Evolutionary conservation across 37 sponge, comb jelly and placozoan species (phyloP).

Genomic region (Lycopodina hypogea): DNA sequence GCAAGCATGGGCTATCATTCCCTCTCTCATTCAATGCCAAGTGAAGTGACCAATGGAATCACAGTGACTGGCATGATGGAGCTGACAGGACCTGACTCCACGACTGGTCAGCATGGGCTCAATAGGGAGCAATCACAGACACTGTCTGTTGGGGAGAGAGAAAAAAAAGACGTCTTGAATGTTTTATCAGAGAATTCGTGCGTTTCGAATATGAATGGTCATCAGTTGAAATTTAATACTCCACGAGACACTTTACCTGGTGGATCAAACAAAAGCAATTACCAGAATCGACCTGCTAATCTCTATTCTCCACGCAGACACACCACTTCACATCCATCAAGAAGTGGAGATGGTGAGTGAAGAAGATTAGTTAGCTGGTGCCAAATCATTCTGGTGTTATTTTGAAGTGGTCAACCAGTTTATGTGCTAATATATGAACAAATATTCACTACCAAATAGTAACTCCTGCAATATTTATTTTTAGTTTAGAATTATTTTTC

Average conservation of each 20-base stretch:
- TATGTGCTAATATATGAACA: too few relatives aligned
- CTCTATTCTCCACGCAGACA: not conserved
- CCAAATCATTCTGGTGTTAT: too few relatives aligned
- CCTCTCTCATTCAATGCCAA: slow-evolving; percentile 41
- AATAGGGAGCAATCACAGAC: not conserved
- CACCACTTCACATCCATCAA: not conserved
- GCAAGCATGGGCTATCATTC: slow-evolving; percentile 50
- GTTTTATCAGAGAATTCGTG: not conserved
- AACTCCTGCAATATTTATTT: too few relatives aligned
- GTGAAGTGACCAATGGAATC: slow-evolving; percentile 21
- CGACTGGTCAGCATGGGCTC: slow-evolving; percentile 22
- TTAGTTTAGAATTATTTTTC: too few relatives aligned
- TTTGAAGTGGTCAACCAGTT: too few relatives aligned
- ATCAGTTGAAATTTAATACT: not conserved
- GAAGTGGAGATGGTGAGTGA: not conserved
- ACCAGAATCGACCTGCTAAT: slow-evolving; percentile 2
- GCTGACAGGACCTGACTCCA: slow-evolving; percentile 10
- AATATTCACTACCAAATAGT: too few relatives aligned
- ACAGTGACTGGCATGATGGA: not conserved
- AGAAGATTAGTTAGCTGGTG: too few relatives aligned
- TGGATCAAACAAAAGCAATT: not conserved
- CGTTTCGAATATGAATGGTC: not conserved
- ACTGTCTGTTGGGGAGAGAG: slow-evolving; percentile 1
- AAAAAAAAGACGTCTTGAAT: not conserved
- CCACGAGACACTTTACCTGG: not conserved